Percentiles rank a stretch among this genome's conserved stretches.
Conservation (phyloP, 2,888 invertebrate species). For the Bimastos eiseni region DNA sequence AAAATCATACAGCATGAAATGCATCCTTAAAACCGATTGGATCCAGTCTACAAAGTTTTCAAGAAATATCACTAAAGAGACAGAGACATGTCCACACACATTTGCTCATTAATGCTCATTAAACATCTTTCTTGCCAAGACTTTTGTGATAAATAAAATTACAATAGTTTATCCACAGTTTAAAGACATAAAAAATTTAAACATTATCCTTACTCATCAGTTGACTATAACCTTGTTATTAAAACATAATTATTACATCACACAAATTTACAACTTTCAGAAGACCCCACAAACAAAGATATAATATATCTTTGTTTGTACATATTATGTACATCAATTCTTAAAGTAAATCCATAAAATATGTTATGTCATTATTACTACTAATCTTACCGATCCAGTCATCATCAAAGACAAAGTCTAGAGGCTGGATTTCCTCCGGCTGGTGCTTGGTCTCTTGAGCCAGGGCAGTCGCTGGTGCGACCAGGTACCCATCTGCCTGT, state of each 20-base stretch:
- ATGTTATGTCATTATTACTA: neutral
- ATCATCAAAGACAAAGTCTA: neutral
- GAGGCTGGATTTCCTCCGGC: neutral
- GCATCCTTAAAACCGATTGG: neutral
- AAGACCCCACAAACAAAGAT: neutral
- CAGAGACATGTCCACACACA: neutral
- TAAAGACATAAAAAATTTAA: neutral
- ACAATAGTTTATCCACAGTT: neutral
- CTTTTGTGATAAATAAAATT: neutral
- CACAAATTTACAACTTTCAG: neutral
- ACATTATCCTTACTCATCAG: neutral
- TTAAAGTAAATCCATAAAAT: neutral
- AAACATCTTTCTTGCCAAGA: neutral
- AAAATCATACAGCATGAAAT: neutral
- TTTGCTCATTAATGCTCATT: neutral
- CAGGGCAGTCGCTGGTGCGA: neutral
- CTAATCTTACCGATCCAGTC: conserved; percentile 5
- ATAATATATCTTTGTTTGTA: no score
- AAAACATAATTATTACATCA: neutral
- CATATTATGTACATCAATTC: neutral
- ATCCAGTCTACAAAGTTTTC: neutral
- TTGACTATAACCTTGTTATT: neutral
- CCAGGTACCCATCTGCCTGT: neutral
- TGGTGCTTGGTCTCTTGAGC: neutral
- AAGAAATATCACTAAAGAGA: neutral